Conservation (phyloP, 1,140 invertebrate species). For the Brachionus rubens region DNA sequence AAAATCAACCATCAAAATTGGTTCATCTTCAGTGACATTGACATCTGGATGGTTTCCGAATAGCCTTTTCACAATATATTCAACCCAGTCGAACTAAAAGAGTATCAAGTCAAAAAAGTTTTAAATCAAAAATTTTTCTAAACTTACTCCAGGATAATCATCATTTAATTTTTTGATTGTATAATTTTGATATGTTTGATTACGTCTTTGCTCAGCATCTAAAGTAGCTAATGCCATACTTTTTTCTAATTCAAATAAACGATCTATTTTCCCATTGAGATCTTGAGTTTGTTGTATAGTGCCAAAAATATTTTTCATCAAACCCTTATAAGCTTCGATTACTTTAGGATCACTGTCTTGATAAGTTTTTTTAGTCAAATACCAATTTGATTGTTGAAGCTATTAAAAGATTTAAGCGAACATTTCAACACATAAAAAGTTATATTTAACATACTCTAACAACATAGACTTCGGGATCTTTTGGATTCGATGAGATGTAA, state of each 20-base stretch:
- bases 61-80: background rate
- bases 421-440: background rate
- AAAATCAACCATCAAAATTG: slow-evolving; percentile 26
- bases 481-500: slow-evolving; percentile 40
- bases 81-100: slow-evolving; percentile 16
- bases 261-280: background rate
- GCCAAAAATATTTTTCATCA: slow-evolving; percentile 30
- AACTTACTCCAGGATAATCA: background rate
- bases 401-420: background rate
- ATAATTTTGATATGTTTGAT: slow-evolving; percentile 38
- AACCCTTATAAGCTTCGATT: slow-evolving; percentile 23
- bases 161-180: background rate
- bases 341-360: background rate
- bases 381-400: slow-evolving; percentile 42
- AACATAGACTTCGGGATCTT: slow-evolving; percentile 15
- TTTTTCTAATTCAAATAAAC: slow-evolving; percentile 19
- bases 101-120: background rate
- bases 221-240: slow-evolving; percentile 12
- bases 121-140: background rate
- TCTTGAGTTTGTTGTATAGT: background rate
- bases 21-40: background rate
- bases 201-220: slow-evolving; percentile 35
- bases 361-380: slow-evolving; percentile 34
- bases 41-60: background rate
- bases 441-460: background rate